phyloP scores from a whole-genome alignment of 1,140 invertebrate genomes.

The Drosophila tropicalis region DNA sequence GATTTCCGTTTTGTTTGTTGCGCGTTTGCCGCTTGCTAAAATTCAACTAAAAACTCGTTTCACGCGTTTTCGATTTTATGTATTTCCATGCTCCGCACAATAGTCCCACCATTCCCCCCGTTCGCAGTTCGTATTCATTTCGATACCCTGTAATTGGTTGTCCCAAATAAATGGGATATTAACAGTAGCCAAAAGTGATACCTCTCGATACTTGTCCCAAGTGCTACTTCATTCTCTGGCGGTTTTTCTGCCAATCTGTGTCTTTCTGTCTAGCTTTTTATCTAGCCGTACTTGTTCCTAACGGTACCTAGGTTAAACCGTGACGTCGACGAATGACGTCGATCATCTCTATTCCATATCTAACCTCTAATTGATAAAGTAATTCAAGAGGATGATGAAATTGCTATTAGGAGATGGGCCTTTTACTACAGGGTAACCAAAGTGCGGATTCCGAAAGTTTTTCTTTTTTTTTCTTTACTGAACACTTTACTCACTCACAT shows the following conservation, averaged over 20 bases:
- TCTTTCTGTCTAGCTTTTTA: too few relatives aligned
- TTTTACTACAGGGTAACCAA: not conserved
- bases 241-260: too few relatives aligned
- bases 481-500: slow-evolving; percentile 21
- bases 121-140: not conserved
- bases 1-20: slow-evolving; percentile 45
- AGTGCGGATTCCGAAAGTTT: not conserved
- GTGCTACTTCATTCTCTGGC: too few relatives aligned
- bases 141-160: not conserved
- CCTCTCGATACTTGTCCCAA: too few relatives aligned
- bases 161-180: not conserved
- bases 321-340: too few relatives aligned
- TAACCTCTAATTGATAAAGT: too few relatives aligned
- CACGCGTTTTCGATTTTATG: slow-evolving; percentile 71
- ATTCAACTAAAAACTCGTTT: slow-evolving; percentile 75
- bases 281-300: too few relatives aligned
- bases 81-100: slow-evolving; percentile 51
- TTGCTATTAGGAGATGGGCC: too few relatives aligned
- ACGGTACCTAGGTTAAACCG: too few relatives aligned
- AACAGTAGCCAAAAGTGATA: not conserved
- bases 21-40: slow-evolving; percentile 66
- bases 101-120: slow-evolving; percentile 18
- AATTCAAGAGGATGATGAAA: too few relatives aligned
- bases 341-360: too few relatives aligned
- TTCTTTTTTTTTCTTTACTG: slow-evolving; percentile 10